phyloP scores from a whole-genome alignment of 2,888 invertebrate species.

The Ganaspis brasiliensis region DNA sequence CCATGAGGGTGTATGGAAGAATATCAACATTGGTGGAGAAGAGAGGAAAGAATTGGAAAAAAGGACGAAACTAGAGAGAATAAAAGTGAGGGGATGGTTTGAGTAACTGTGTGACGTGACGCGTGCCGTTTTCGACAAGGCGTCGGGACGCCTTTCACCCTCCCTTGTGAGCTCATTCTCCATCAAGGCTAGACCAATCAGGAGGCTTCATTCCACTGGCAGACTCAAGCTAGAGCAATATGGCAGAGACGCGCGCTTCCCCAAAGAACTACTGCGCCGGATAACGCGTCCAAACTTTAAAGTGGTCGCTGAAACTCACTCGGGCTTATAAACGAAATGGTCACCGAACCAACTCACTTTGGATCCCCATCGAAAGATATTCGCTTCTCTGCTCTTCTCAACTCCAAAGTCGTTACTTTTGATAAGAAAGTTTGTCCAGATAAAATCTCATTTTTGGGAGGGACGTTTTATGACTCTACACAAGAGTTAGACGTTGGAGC shows the following conservation, averaged over 20 bases:
- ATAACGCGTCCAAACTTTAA: conserved; percentile 69
- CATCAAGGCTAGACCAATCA: conserved; percentile 56
- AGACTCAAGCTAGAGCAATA: conserved; percentile 71
- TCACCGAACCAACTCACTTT: conserved; percentile 37
- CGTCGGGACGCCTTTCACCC: conserved; percentile 72
- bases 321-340: conserved; percentile 44
- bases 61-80: conserved; percentile 4
- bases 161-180: conserved; percentile 46
- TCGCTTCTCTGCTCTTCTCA: background rate
- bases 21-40: conserved; percentile 5
- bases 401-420: conserved; percentile 5
- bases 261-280: conserved; percentile 62
- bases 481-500: too few species aligned
- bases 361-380: conserved; percentile 30
- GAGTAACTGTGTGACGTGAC: conserved; percentile 63
- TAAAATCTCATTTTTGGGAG: background rate
- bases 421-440: conserved; percentile 7
- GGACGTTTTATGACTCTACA: background rate
- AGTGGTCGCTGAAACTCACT: conserved; percentile 57
- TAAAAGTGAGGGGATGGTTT: conserved; percentile 44
- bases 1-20: background rate
- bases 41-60: background rate
- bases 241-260: conserved; percentile 73
- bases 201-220: conserved; percentile 51
- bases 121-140: conserved; percentile 77